Conservation (phyloP, 2,888 invertebrate species). For the Eupelmus urozonus region DNA sequence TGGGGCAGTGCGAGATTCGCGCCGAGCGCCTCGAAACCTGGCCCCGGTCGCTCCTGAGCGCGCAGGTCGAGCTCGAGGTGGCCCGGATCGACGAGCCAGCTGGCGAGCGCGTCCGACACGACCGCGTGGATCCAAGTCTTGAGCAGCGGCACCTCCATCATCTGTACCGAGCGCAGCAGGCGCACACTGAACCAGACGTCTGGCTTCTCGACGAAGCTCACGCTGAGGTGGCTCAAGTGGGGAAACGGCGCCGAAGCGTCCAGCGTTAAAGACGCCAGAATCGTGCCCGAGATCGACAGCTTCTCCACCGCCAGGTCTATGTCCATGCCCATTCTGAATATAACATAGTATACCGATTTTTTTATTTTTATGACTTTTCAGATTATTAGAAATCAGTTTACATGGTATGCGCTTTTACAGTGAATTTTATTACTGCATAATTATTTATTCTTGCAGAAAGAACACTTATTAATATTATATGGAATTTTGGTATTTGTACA, state of each 20-base stretch:
- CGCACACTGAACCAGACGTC: conserved; percentile 79
- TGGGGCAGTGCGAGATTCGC: conserved; percentile 66
- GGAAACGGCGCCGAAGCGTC: conserved; percentile 79
- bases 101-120: conserved; percentile 78
- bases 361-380: too few species aligned
- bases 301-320: conserved; percentile 79
- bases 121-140: conserved; percentile 80
- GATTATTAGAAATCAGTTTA: too few species aligned
- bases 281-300: conserved; percentile 77
- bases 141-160: conserved; percentile 80
- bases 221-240: conserved; percentile 77
- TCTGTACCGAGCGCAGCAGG: conserved; percentile 77
- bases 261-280: conserved; percentile 77
- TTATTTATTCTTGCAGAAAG: too few species aligned
- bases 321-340: conserved; percentile 78
- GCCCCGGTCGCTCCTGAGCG: conserved; percentile 72
- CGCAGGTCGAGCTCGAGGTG: conserved; percentile 73
- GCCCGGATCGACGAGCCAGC: conserved; percentile 77
- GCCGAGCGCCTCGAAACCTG: conserved; percentile 68
- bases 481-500: too few species aligned
- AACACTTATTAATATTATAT: too few species aligned
- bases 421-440: too few species aligned
- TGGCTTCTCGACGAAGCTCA: conserved; percentile 79
- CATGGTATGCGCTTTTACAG: too few species aligned
- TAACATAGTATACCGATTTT: too few species aligned